A percentile compares a stretch with the other conserved stretches of the same genome.
These are phyloP conservation scores for Spilarctia lutea DNA, from an alignment of 2,888 invertebrate species.

Conservation along the genomic window DNA sequence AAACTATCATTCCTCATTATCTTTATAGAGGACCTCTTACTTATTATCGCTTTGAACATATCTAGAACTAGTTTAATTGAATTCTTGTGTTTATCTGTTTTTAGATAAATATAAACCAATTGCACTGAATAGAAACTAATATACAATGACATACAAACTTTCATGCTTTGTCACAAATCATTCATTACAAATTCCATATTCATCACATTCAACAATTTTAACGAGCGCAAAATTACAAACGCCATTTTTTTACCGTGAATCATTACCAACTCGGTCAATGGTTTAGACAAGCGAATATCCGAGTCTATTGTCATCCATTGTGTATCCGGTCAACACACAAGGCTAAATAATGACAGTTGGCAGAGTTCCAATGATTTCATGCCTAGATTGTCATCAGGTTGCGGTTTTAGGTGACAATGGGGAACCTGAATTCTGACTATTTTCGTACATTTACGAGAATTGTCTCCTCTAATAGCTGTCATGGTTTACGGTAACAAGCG, in stretches of 20 bases:
- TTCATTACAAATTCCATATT: constrained; percentile 14
- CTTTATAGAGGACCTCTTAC: neutral
- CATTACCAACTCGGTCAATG: constrained; percentile 29
- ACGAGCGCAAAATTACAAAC: constrained; percentile 24
- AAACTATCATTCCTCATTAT: constrained; percentile 8
- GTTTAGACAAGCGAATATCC: constrained; percentile 50
- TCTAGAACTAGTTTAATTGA: neutral
- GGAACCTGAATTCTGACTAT: constrained; percentile 21
- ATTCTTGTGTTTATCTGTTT: neutral
- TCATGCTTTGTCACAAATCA: constrained; percentile 8
- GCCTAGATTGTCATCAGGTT: constrained; percentile 23
- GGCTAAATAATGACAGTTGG: constrained; percentile 40
- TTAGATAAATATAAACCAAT: neutral
- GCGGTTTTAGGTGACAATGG: constrained; percentile 42
- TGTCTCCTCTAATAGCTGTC: too few relatives aligned
- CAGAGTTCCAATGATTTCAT: constrained; percentile 38
- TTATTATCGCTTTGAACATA: constrained; percentile 4
- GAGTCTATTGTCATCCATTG: constrained; percentile 40
- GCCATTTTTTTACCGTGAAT: constrained; percentile 33
- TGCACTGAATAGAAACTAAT: neutral
- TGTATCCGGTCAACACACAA: constrained; percentile 41
- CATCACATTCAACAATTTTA: constrained; percentile 18
- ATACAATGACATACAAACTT: constrained; percentile 1
- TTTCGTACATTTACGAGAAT: neutral
- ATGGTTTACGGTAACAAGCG: neutral